Evolutionary conservation across 2,797 vertebrate genomes (phyloP), one percentile per base, ranked within the genome.

Genomic region (Salarias fasciatus): DNA sequence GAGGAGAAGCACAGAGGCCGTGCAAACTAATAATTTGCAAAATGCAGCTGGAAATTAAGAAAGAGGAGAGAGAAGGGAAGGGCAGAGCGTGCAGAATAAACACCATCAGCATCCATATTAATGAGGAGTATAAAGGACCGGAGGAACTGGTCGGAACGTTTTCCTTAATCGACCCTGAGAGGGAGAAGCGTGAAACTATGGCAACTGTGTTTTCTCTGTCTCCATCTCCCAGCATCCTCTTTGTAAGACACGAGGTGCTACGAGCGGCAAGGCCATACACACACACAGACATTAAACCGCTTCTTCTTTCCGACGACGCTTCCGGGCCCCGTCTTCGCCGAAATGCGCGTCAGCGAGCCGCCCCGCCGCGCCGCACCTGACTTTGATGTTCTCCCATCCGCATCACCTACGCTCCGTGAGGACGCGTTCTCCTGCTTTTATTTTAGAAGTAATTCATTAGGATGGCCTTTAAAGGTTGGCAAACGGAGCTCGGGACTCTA

Each of bases 101-200:
- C 53, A 61, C 35, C 53, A 68, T 52, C 41, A 59, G 37, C 42
- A 60, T 71, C 55, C 52, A 71, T 75, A 66, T 80, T 77, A 53
- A 82, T 77, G 59, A 69, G 55, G 63, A 65, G 24, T 36, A 59
- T 63, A 72, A 80, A 75, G 44, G 53, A 80, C 35, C 63, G 75
- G 51, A 63, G 59, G 37, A 65, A 77, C 46, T 33, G 63, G 59
- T 78, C 4, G 8, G 42, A 83, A 76, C 52, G 49, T 67, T 84
- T 78, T 75, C 64, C 63, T 85, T 69, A 74, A 72, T 62, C 54
- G 53, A 79, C 63, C 69, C 64, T 24, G 69, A 72, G 68, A 82
- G 64, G 60, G 35, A 62, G 54, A 80, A 54, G 59, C 11, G 38
- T 70, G 90, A 88, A 86, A 88, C 90, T 89, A 91, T 91, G 88